A percentile compares a stretch with the other conserved stretches of the same genome.
Evolutionary conservation across 2,888 invertebrate species (phyloP).

Genomic region (Ophion ventricosus): DNA sequence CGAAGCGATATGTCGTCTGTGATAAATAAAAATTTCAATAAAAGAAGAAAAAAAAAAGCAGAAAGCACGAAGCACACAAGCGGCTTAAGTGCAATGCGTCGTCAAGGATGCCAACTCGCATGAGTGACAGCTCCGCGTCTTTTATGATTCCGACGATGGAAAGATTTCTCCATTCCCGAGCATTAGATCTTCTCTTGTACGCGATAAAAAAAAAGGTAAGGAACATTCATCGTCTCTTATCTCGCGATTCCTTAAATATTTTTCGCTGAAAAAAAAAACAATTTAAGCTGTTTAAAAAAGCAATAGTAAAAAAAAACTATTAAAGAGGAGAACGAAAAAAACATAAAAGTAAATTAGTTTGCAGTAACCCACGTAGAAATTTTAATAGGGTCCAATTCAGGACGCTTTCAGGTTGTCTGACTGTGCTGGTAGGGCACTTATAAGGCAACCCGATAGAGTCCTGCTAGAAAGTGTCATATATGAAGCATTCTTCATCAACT

Average conservation of each 20-base stretch:
- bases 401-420: too few relatives aligned
- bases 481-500: too few relatives aligned
- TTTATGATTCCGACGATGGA: slow-evolving; percentile 19
- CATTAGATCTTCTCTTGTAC: background rate
- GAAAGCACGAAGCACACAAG: background rate
- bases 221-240: slow-evolving; percentile 6
- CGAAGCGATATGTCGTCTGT: background rate
- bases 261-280: background rate
- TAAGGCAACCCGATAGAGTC: too few relatives aligned
- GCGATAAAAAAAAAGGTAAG: background rate
- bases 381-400: too few relatives aligned
- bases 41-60: background rate
- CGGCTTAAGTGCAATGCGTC: slow-evolving; percentile 7
- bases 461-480: too few relatives aligned
- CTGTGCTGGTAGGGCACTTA: too few relatives aligned
- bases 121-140: slow-evolving; percentile 30
- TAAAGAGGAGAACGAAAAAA: too few relatives aligned
- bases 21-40: background rate
- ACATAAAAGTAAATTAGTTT: too few relatives aligned
- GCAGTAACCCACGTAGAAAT: too few relatives aligned
- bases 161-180: slow-evolving; percentile 4
- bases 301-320: too few relatives aligned
- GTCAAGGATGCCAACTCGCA: slow-evolving; percentile 5
- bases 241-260: background rate
- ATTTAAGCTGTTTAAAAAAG: too few relatives aligned